These are phyloP conservation scores for Pseudachorutes palmiensis DNA, from an alignment of 1,140 invertebrate species.

Conservation along the genomic window DNA sequence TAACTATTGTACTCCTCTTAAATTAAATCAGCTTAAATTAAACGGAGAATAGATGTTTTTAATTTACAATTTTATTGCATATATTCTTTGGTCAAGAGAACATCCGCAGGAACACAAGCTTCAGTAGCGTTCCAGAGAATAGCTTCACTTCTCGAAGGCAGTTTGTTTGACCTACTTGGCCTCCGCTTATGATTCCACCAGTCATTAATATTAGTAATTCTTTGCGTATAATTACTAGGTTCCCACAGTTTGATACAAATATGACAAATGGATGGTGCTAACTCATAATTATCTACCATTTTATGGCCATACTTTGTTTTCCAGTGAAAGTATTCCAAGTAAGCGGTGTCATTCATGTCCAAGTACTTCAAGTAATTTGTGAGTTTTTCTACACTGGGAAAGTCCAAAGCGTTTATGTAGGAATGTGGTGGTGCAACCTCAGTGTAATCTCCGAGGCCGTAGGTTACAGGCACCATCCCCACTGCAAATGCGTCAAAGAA, in stretches of 20 bases:
- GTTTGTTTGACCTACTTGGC: too few species aligned
- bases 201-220: conserved; percentile 18
- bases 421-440: conserved; percentile 55
- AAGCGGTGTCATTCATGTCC: conserved; percentile 39
- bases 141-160: too few species aligned
- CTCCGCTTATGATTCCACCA: conserved; percentile 28
- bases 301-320: conserved; percentile 5
- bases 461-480: conserved; percentile 58
- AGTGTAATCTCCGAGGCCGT: conserved; percentile 53
- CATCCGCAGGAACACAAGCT: too few species aligned
- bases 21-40: too few species aligned
- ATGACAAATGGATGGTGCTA: background rate
- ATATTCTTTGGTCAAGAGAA: too few species aligned
- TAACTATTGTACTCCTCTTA: too few species aligned
- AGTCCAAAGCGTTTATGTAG: conserved; percentile 55
- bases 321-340: conserved; percentile 41
- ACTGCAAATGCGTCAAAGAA: conserved; percentile 39
- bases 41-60: too few species aligned
- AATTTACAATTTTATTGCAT: too few species aligned
- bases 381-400: conserved; percentile 46
- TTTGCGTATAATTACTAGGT: conserved; percentile 15
- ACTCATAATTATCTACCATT: background rate
- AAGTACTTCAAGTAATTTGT: conserved; percentile 48
- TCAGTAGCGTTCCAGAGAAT: too few species aligned
- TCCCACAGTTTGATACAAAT: conserved; percentile 22